Evolutionary conservation across 2,888 invertebrate genomes (phyloP).

Genomic region (Epinotia bilunana): DNA sequence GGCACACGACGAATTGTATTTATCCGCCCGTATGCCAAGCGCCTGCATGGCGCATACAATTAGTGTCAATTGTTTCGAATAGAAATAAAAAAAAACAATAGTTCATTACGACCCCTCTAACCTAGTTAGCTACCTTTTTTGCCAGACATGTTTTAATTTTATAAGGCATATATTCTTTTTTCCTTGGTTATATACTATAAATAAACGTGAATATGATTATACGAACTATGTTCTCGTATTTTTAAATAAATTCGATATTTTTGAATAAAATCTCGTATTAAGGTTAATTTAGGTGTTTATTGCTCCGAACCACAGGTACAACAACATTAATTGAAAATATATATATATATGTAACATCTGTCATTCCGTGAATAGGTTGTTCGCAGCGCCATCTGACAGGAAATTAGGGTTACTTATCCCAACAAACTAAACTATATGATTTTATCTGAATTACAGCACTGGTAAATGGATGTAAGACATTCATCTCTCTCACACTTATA

Average conservation of each 20-base stretch:
- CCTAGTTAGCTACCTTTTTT: neutral
- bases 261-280: no score
- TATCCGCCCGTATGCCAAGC: conserved; percentile 8
- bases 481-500: no score
- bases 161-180: neutral
- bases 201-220: neutral
- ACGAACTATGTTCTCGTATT: no score
- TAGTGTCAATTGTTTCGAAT: conserved; percentile 23
- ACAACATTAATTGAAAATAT: no score
- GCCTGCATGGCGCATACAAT: conserved; percentile 36
- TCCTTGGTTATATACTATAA: neutral
- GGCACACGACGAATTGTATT: conserved; percentile 17
- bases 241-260: no score
- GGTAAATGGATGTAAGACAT: no score
- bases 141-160: neutral
- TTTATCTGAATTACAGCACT: neutral
- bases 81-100: conserved; percentile 3
- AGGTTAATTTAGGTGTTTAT: no score
- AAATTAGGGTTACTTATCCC: no score
- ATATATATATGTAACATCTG: no score
- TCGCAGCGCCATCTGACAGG: no score
- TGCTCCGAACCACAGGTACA: no score
- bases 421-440: neutral
- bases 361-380: no score
- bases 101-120: conserved; percentile 2